Evolutionary conservation across 1,140 invertebrate species (phyloP), one percentile per base, ranked within the genome.

Genomic region (Hermatobates lingyangjiaoensis): DNA sequence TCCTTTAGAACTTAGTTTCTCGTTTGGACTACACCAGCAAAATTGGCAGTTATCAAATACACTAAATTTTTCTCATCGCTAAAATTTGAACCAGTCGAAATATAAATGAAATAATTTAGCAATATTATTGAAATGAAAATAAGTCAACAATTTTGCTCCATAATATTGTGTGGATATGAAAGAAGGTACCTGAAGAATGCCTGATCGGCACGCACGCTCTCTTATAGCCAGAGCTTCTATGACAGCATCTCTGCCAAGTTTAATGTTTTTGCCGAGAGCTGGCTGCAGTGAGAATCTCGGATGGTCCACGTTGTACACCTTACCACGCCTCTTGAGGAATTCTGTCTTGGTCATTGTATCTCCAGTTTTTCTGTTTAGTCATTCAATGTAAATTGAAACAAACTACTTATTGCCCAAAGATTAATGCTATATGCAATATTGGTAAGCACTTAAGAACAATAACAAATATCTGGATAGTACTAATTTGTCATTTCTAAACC

Each of bases 161-260:
- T 34, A 12, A 25, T 25, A 27, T 39, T 46, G 15, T 26, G 3
- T 21, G 26, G n/a, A 23, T 57, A 25, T 12, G 45, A 27, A 1
- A 45, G 2, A n/a, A 25, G 38, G 54, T 53, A 71, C 68, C 61
- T 71, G 70, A 23, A 81, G 61, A 57, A 74, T 71, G 4, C 75
- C 74, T 47, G 72, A 64, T 64, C 77, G 69, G 58, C 84, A 86
- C 0, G 73, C 68, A 42, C 74, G 69, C 62, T 86, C 81, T 50
- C 81, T 71, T 4, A 73, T 58, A 15, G 79, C 75, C 42, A 85
- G 60, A 59, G 79, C 78, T 57, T 73, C 66, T 38, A 78, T 68
- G 27, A 81, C 70, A 5, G 67, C 68, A 57, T 80, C 76, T 12
- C 62, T 69, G 2, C 73, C 57, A 25, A 66, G 64, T 10, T 70